Evolutionary conservation across 2,113 vertebrate genomes (phyloP), one percentile per base, ranked within the genome.

Genomic region (Limanda limanda): DNA sequence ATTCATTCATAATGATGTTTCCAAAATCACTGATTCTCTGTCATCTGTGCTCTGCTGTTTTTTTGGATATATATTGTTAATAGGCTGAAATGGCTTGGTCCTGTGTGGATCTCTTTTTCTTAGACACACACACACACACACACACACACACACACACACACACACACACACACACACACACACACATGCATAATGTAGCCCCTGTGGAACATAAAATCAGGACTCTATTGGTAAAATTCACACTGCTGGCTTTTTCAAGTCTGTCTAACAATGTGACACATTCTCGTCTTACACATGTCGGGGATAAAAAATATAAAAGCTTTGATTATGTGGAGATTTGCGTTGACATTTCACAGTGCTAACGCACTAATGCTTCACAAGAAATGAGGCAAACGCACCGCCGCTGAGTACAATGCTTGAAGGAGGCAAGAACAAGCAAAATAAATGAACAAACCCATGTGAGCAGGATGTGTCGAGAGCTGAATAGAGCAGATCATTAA

Each of bases 401-500:
- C 4, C 5, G 5, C 45, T 6, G 45, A 5, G 45, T 18, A 48
- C 4, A 48, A 52, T 25, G 58, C 42, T 31, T 37, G 2, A 66
- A 37, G 40, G 4, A 42, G 35, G 12, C 17, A 74, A 27, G 9
- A 71, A 25, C 2, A 61, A 42, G 20, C 24, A 79, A 11, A 11
- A 21, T 0, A 25, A 65, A 65, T 65, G 12, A 25, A 15, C 47
- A 70, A 80, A 85, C 80, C 62, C 62, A 72, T 73, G 73, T 67
- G 70, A 75, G 74, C 83, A 72, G 78, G 84, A 79, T 76, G 82
- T 89, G 81, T 88, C 73, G 68, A 61, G 76, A 89, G 86, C 76
- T 82, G 90, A 90, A 89, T 87, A 87, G 91, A 91, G 91, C 89
- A 90, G 69, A 86, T 94, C 89, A 93, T 93, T 89, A 92, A 90